Evolutionary conservation across 2,888 invertebrate species (phyloP).

Genomic region (Schizotus pectinicornis): DNA sequence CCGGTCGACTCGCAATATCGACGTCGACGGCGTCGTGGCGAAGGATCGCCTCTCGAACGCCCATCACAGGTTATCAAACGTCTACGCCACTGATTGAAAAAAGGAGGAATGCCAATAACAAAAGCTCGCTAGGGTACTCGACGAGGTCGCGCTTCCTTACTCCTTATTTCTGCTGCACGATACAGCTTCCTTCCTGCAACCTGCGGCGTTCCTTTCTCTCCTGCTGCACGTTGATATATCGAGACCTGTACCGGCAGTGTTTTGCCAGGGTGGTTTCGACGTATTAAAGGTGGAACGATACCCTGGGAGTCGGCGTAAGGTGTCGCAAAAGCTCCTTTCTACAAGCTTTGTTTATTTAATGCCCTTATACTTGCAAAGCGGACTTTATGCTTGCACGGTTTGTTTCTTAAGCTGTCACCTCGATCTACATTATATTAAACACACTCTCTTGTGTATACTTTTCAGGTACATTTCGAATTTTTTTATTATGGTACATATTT

Average conservation of each 20-base stretch:
- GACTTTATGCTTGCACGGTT: too few relatives aligned
- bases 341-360: too few relatives aligned
- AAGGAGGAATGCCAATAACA: slow-evolving; percentile 43
- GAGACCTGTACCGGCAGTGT: not conserved
- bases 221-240: slow-evolving; percentile 6
- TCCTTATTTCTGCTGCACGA: slow-evolving; percentile 23
- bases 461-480: slow-evolving; percentile 5
- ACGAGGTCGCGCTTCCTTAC: slow-evolving; percentile 29
- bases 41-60: slow-evolving; percentile 25
- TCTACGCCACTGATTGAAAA: slow-evolving; percentile 39
- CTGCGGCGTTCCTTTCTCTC: slow-evolving; percentile 7
- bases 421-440: too few relatives aligned
- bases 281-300: too few relatives aligned
- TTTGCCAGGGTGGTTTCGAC: too few relatives aligned
- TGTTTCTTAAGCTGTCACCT: too few relatives aligned
- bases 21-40: slow-evolving; percentile 11
- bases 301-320: too few relatives aligned
- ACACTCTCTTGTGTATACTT: too few relatives aligned
- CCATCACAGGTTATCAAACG: slow-evolving; percentile 35
- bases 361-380: too few relatives aligned
- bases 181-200: slow-evolving; percentile 22
- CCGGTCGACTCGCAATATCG: slow-evolving; percentile 25
- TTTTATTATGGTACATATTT: too few relatives aligned
- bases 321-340: too few relatives aligned
- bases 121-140: slow-evolving; percentile 30